Percentiles rank a stretch among this genome's conserved stretches.
phyloP scores from a whole-genome alignment of 92 coral and sea anemone species.

The Epizoanthus rinbou region DNA sequence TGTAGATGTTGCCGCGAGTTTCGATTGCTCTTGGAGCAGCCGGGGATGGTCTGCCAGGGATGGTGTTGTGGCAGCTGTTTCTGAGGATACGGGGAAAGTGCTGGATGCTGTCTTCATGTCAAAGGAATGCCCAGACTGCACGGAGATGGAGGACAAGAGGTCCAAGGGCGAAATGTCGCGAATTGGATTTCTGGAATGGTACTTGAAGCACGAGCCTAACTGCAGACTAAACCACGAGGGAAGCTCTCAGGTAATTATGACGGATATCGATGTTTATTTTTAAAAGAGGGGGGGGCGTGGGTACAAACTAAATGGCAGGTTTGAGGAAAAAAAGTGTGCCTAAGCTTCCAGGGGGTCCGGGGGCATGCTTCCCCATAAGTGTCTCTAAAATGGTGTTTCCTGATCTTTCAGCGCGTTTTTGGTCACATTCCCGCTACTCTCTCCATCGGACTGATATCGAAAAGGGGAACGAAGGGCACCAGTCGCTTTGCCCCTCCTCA shows the following conservation, averaged over 20 bases:
- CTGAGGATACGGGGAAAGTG: slow-evolving; percentile 62
- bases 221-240: slow-evolving; percentile 71
- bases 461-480: too few species aligned
- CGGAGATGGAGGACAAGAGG: slow-evolving; percentile 36
- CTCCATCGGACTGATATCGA: too few species aligned
- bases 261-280: not conserved
- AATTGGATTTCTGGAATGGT: slow-evolving; percentile 50
- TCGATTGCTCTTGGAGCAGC: slow-evolving; percentile 63
- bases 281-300: not conserved
- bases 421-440: too few species aligned
- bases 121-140: slow-evolving; percentile 49
- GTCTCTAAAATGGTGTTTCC: not conserved
- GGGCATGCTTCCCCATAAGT: too few species aligned
- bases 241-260: slow-evolving; percentile 57
- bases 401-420: not conserved
- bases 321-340: not conserved
- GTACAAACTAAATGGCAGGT: not conserved
- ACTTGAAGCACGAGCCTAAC: slow-evolving; percentile 50
- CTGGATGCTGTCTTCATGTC: slow-evolving; percentile 38
- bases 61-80: slow-evolving; percentile 62
- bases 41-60: slow-evolving; percentile 73
- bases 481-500: not conserved
- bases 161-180: slow-evolving; percentile 45
- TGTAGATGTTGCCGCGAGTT: slow-evolving; percentile 53
- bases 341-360: not conserved